Evolutionary conservation across 2,888 invertebrate genomes (phyloP), one percentile per base, ranked within the genome.

Genomic region (Drosophila subquinaria): DNA sequence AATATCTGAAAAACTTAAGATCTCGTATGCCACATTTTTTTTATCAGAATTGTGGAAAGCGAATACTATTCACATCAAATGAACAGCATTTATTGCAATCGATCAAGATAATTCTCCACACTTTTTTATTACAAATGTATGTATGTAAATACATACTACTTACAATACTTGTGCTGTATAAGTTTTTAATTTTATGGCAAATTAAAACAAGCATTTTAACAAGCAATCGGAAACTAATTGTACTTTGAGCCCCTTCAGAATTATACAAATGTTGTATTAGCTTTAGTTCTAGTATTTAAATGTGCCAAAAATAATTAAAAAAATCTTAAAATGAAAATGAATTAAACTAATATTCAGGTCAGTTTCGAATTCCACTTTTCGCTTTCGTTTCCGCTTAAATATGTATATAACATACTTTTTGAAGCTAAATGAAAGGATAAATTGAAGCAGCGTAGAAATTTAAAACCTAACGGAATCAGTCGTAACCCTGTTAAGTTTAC

Each of bases 401-500:
- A 38, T n/a, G 5, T 3, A 10, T 15, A 5, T 20, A 8, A 56
- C 9, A 13, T 56, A 20, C 9, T 36, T 33, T 48, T 33, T 35
- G 3, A 17, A 6, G 10, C 1, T n/a, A n/a, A n/a, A n/a, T n/a
- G n/a, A n/a, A n/a, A 33, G 17, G 13, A 33, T n/a, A 35, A 56
- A 20, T 33, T 20, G 23, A 43, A 55, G 17, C 4, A 33, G 30
- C 13, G 1, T 33, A 17, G 27, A 62, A 60, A 43, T 60, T 47
- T 69, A 13, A 70, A 57, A 61, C 56, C 48, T 33, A 70, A 67
- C 20, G 61, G 43, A 67, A 66, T 65, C 50, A 53, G 53, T 55
- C 36, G 36, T 50, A 65, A 63, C 61, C 80, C 79, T 88, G 83
- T 88, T 88, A 85, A 89, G 80, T 86, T 85, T 86, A 73, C 62